Base-by-base conservation (phyloP, 2,888 invertebrate genomes). In the Apotomis betuletana region DNA sequence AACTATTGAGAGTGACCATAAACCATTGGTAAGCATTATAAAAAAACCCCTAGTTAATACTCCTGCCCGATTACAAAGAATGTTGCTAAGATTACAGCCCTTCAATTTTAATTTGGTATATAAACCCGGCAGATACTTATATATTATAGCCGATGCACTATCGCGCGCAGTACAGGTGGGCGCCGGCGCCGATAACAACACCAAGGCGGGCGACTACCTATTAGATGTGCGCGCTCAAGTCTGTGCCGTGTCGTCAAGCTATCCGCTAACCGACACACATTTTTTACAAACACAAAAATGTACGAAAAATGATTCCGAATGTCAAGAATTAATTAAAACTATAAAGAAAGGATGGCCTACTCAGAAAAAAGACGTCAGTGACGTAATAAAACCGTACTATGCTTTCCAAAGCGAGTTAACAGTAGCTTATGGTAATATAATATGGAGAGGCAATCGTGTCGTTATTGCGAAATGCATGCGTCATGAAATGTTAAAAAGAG, bases 1-100 rank as follows among this genome's bases (percentile, higher is more conserved):
- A n/a, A n/a, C n/a, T n/a, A n/a, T n/a, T n/a, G n/a, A n/a, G n/a
- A n/a, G n/a, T n/a, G n/a, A n/a, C n/a, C n/a, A n/a, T n/a, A n/a
- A n/a, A n/a, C n/a, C n/a, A n/a, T n/a, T n/a, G n/a, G n/a, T n/a
- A n/a, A n/a, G n/a, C n/a, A 71, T 77, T 13, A 71, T 77, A 54
- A 74, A 76, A 55, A 79, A 79, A 74, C 74, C 76, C 8, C 41
- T 77, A 8, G 49, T 54, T 41, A 69, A 77, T 15, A 65, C 70
- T 10, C 75, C 75, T 1, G 61, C 70, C n/a, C n/a, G n/a, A n/a
- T n/a, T n/a, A n/a, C n/a, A n/a, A n/a, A n/a, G n/a, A n/a, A n/a
- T n/a, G n/a, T n/a, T n/a, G n/a, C n/a, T n/a, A n/a, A n/a, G n/a
- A n/a, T n/a, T n/a, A n/a, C n/a, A n/a, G n/a, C n/a, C 70, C 3